These are phyloP conservation scores for Columba guinea DNA, from an alignment of 2,797 vertebrate species.

Conservation along the genomic window DNA sequence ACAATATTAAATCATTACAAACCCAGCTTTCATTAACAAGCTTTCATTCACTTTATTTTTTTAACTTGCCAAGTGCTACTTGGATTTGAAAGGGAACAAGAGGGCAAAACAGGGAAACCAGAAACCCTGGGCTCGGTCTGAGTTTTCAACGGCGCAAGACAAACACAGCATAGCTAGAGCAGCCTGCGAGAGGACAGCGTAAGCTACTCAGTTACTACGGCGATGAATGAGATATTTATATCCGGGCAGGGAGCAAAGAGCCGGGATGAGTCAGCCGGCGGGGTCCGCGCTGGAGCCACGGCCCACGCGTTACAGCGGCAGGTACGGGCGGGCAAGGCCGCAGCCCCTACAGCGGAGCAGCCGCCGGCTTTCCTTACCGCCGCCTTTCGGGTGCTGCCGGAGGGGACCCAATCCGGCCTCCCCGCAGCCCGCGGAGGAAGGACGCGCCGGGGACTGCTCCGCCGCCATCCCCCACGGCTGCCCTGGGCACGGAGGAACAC, in stretches of 20 bases:
- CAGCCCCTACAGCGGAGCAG: neutral
- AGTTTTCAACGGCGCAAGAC: neutral
- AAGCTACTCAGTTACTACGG: neutral
- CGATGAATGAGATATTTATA: conserved; percentile 40
- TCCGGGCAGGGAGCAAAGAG: neutral
- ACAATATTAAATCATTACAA: neutral
- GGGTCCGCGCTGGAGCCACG: neutral
- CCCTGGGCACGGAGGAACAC: neutral
- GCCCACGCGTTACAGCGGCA: neutral
- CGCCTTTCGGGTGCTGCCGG: neutral
- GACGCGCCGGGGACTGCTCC: no score
- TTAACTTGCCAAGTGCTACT: neutral
- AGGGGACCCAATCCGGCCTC: neutral
- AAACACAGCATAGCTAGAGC: neutral
- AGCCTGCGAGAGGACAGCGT: neutral
- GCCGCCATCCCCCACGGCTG: no score
- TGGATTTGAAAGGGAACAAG: neutral
- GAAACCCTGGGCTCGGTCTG: neutral
- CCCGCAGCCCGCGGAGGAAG: neutral
- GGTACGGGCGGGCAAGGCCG: neutral
- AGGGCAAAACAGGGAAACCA: neutral
- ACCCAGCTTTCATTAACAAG: neutral
- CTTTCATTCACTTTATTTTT: neutral
- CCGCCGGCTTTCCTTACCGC: neutral
- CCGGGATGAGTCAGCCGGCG: neutral